phyloP scores from a whole-genome alignment of 2,888 invertebrate species.

The Leucophenga maculata region DNA sequence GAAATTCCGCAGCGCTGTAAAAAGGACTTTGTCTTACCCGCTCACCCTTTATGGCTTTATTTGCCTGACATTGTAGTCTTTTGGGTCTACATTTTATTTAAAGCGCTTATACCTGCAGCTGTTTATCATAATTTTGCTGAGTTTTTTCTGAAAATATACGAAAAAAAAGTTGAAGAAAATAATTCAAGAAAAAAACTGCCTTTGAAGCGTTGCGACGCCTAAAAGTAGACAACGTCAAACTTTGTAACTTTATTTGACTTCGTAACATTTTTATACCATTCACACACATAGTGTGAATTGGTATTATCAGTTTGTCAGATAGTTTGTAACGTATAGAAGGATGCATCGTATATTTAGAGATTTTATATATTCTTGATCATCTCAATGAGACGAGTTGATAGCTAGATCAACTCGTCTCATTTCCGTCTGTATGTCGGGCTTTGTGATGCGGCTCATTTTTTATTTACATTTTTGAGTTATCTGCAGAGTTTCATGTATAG shows the following conservation, averaged over 20 bases:
- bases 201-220: constrained; percentile 45
- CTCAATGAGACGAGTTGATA: too few relatives aligned
- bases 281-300: too few relatives aligned
- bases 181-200: neutral
- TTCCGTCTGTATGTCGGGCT: too few relatives aligned
- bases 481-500: too few relatives aligned
- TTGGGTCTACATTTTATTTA: constrained; percentile 42
- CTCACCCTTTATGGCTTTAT: constrained; percentile 1
- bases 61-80: constrained; percentile 18
- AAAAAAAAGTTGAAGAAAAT: constrained; percentile 2
- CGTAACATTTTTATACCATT: constrained; percentile 20
- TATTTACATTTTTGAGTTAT: too few relatives aligned
- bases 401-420: too few relatives aligned
- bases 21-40: constrained; percentile 37
- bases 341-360: too few relatives aligned
- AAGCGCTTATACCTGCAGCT: constrained; percentile 60
- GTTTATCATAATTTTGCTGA: constrained; percentile 66
- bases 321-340: too few relatives aligned
- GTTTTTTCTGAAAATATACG: constrained; percentile 46
- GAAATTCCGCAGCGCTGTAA: neutral
- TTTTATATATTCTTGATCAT: too few relatives aligned
- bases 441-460: too few relatives aligned
- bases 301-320: too few relatives aligned
- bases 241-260: constrained; percentile 43
- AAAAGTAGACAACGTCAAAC: constrained; percentile 43